Conservation (phyloP, 2,888 invertebrate genomes). For the Ephialtes manifestator region DNA sequence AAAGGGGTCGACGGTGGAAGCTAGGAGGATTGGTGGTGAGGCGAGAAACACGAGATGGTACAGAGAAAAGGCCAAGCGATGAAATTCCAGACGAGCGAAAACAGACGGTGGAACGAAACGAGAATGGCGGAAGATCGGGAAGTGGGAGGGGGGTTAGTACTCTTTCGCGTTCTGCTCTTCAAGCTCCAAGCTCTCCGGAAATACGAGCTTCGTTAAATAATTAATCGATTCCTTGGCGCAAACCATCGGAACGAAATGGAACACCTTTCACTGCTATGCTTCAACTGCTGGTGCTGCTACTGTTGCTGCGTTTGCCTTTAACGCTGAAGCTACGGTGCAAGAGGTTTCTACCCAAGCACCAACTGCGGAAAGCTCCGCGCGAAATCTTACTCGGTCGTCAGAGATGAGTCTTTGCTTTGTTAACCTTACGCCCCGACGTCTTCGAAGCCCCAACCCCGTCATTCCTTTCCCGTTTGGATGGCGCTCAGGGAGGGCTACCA, state of each 20-base stretch:
- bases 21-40: constrained; percentile 51
- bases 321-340: constrained; percentile 18
- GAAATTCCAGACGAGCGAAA: constrained; percentile 69
- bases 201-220: constrained; percentile 77
- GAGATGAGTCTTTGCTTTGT: constrained; percentile 67
- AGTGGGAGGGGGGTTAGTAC: constrained; percentile 2
- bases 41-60: constrained; percentile 56
- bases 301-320: constrained; percentile 50
- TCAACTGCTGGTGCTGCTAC: constrained; percentile 35
- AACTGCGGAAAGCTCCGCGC: constrained; percentile 32
- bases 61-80: constrained; percentile 58
- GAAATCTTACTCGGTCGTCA: constrained; percentile 63
- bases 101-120: constrained; percentile 68
- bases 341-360: constrained; percentile 55
- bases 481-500: constrained; percentile 31
- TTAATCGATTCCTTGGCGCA: constrained; percentile 75
- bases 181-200: constrained; percentile 64
- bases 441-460: constrained; percentile 8
- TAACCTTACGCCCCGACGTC: constrained; percentile 59
- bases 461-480: constrained; percentile 48
- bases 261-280: constrained; percentile 65
- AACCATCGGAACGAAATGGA: constrained; percentile 70
- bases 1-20: constrained; percentile 43
- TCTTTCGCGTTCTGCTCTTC: constrained; percentile 30
- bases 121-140: constrained; percentile 63